phyloP scores from a whole-genome alignment of 1,140 invertebrate species.

The Mamestra configurata region DNA sequence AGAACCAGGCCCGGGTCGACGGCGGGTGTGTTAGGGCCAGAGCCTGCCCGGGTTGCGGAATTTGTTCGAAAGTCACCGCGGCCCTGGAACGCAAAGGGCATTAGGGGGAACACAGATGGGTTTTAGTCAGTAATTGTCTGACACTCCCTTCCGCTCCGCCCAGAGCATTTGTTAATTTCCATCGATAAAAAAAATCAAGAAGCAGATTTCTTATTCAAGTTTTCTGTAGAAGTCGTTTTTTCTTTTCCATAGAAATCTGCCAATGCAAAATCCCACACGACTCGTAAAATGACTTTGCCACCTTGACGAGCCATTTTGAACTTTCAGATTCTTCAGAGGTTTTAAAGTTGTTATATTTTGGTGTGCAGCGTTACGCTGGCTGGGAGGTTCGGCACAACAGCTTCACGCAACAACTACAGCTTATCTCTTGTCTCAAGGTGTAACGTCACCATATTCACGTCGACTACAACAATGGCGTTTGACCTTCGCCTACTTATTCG shows the following conservation, averaged over 20 bases:
- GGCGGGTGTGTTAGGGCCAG: too few relatives aligned
- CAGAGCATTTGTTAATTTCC: too few relatives aligned
- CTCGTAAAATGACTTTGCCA: background rate
- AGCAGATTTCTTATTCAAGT: background rate
- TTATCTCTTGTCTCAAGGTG: conserved; percentile 70
- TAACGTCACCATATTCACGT: conserved; percentile 73
- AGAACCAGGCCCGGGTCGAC: too few relatives aligned
- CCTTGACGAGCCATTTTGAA: background rate
- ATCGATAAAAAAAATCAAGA: too few relatives aligned
- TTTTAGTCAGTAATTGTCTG: too few relatives aligned
- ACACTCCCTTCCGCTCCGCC: too few relatives aligned
- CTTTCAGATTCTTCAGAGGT: background rate
- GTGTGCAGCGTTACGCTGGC: conserved; percentile 1
- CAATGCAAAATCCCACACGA: background rate
- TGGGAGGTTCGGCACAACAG: conserved; percentile 16
- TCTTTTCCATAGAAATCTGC: background rate
- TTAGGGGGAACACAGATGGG: too few relatives aligned
- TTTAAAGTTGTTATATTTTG: conserved; percentile 1
- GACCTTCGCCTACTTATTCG: conserved; percentile 84
- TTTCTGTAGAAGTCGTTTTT: background rate
- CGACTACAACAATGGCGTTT: conserved; percentile 81
- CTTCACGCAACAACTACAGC: conserved; percentile 57
- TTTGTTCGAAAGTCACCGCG: too few relatives aligned
- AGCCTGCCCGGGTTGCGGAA: too few relatives aligned
- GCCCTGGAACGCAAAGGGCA: too few relatives aligned